Base-by-base conservation (phyloP, 2,888 invertebrate species). In the Limnephilus marmoratus region DNA sequence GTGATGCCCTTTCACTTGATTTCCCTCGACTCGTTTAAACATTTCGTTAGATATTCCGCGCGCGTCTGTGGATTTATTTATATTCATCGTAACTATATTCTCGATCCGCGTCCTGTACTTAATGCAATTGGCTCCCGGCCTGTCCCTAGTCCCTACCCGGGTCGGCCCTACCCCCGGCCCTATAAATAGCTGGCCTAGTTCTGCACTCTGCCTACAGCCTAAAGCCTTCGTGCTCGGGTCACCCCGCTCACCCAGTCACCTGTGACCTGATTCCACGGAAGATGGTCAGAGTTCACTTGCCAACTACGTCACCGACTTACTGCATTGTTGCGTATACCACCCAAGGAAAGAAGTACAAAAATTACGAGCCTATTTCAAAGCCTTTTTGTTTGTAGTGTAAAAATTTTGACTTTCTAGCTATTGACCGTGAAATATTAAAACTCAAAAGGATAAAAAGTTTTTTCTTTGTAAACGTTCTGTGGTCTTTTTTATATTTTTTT, bases 161-260 rank as follows among this genome's bases (percentile, higher is more conserved):
- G 53, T 9, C 24, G 7, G 29, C 45, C 82, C 90, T 83, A 90
- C 41, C 49, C 83, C n/a, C 24, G 15, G 29, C 45, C 82, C 90
- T 83, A 90, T 83, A 90, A 83, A 90, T 90, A 90, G 31, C 90
- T 90, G 90, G 31, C 90, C 90, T 85, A 90, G 90, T 90, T 90
- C 41, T 31, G 13, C 15, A 15, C 49, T 49, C 13, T 45, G 45
- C 45, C 45, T 45, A 7, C 41, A 49, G 81, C 29, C 29, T 29
- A 81, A 45, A 41, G 18, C 45, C 49, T 49, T 24, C 45, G 34
- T 34, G 53, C 5, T 24, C 41, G 87, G 87, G 68, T 68, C 68
- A 68, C 68, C 68, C 53, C 49, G 15, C 15, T 49, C 49, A 15
- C 29, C 29, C 82, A 34, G 15, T 82, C 82, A 82, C 31, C 82